These are phyloP conservation scores for Caenorhabditis remanei DNA, from an alignment of 1,140 invertebrate genomes.

Conservation along the genomic window DNA sequence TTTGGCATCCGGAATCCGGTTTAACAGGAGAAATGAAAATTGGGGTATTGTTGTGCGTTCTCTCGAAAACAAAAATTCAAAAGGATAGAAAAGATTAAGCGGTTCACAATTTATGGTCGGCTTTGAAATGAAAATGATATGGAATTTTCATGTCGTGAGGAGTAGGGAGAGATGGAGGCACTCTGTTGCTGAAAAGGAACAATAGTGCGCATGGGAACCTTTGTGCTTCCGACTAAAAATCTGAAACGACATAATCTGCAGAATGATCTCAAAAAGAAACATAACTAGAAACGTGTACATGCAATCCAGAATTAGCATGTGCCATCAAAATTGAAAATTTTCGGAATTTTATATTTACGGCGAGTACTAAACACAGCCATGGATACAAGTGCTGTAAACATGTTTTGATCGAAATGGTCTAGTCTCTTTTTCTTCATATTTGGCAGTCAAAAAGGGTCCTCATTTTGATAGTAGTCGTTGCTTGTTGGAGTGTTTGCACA, in stretches of 20 bases:
- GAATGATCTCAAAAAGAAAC: no score
- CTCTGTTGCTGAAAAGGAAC: not conserved
- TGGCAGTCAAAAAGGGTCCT: no score
- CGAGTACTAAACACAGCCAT: not conserved
- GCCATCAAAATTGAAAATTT: no score
- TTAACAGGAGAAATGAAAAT: not conserved
- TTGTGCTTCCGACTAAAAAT: no score
- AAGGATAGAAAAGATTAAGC: constrained; percentile 27
- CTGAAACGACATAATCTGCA: no score
- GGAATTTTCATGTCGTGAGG: constrained; percentile 30
- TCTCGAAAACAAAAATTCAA: constrained; percentile 19
- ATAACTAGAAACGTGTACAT: no score
- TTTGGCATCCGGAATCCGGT: not conserved
- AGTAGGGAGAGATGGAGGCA: not conserved
- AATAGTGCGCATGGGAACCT: no score
- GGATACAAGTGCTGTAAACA: not conserved
- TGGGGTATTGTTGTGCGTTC: constrained; percentile 14
- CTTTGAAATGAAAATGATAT: constrained; percentile 40
- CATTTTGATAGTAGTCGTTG: no score
- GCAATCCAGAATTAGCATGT: no score
- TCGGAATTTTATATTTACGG: not conserved
- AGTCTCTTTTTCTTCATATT: not conserved
- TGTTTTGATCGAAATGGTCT: not conserved
- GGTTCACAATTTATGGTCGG: constrained; percentile 14
- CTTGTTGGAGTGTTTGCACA: constrained; percentile 1